Evolutionary conservation across 2,888 invertebrate genomes (phyloP), one percentile per base, ranked within the genome.

Genomic region (Luffia ferchaultella): DNA sequence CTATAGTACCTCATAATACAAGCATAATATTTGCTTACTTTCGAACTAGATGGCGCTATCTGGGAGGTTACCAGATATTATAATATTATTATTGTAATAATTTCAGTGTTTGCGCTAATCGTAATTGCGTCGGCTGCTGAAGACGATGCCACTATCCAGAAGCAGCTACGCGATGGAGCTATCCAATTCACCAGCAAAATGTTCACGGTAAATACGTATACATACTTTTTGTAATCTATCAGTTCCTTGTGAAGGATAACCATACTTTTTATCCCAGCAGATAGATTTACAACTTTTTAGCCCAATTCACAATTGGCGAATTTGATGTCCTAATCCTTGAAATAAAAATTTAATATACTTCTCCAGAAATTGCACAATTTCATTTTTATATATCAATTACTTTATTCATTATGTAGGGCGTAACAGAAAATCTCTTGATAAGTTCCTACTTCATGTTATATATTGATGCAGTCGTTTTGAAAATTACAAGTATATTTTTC

Each of bases 111-210:
- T 12, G 66, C 64, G 53, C 50, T 68, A 1, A 58, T 61, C 55
- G 67, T 64, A 50, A 42, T 64, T 51, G 63, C 62, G 7, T 58
- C 63, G 54, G 67, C 67, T 1, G 59, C 58, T 2, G 61, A 67
- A 9, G 48, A 49, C 0, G 54, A 58, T 0, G 45, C 20, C 7
- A 17, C 18, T 16, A 12, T 56, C 1, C 55, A 57, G 20, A 57
- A 58, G 16, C 20, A 62, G 0, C 60, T 75, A 3, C 60, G 57
- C 17, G 42, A 58, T 15, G 64, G 62, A 45, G 76, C 66, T 57
- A 65, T 70, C 20, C 55, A 60, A 16, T 77, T 78, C 46, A 69
- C 73, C 0, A 61, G 70, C 1, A 64, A 62, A 20, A 67, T 79
- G 68, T 73, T 76, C 50, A 50, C 62, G 18, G 78, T 79, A 62